These are phyloP conservation scores for Lamproptera curius DNA, from an alignment of 2,888 invertebrate species.

Conservation along the genomic window DNA sequence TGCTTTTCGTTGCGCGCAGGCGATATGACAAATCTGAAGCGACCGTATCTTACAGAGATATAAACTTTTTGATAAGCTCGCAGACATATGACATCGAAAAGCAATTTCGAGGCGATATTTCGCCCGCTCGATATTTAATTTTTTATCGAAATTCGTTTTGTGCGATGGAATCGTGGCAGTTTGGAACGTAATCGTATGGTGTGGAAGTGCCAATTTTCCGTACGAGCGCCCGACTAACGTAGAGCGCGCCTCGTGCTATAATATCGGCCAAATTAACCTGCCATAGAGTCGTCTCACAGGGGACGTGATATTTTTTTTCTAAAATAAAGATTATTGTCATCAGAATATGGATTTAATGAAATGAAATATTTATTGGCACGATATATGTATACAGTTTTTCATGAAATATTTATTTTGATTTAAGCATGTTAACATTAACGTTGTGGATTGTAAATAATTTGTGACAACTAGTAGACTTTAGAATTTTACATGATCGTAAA, in stretches of 20 bases:
- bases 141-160: conserved; percentile 42
- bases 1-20: background rate
- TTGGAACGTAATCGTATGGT: conserved; percentile 66
- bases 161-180: conserved; percentile 47
- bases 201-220: conserved; percentile 69
- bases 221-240: conserved; percentile 63
- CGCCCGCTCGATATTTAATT: conserved; percentile 39
- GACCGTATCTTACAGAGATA: conserved; percentile 2
- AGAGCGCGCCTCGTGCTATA: conserved; percentile 45
- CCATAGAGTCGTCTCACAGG: too few species aligned
- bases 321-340: too few species aligned
- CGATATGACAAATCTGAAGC: background rate
- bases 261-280: conserved; percentile 68
- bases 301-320: too few species aligned
- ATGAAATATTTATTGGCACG: too few species aligned
- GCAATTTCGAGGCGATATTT: conserved; percentile 37
- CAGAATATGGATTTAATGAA: too few species aligned
- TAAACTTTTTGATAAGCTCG: conserved; percentile 1
- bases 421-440: too few species aligned
- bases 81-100: conserved; percentile 27
- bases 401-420: too few species aligned
- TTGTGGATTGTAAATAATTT: too few species aligned
- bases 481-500: too few species aligned
- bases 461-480: too few species aligned
- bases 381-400: too few species aligned